Evolutionary conservation across 2,113 vertebrate species (phyloP).

Genomic region (Pomatorhinus ruficollis): DNA sequence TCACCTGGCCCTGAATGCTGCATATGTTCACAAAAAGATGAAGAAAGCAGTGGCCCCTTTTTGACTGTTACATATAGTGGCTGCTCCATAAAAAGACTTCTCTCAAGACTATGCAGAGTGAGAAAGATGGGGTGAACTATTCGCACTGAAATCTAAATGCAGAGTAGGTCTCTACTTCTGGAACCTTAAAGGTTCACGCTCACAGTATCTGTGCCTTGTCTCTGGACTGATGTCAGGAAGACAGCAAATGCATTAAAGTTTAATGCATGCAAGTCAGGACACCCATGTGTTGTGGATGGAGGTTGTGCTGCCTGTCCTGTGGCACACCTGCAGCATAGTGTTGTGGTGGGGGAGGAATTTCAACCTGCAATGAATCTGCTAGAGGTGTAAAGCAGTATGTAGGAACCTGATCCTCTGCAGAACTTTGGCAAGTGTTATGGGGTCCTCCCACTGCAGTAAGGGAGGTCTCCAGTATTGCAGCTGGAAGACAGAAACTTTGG

Average conservation of each 20-base stretch:
- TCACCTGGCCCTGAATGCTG: background rate
- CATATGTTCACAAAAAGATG: background rate
- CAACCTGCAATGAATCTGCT: background rate
- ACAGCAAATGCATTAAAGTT: background rate
- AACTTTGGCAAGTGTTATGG: background rate
- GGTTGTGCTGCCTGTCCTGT: background rate
- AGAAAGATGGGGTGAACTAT: background rate
- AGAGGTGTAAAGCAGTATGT: background rate
- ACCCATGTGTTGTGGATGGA: accelerated
- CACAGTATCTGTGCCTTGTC: background rate
- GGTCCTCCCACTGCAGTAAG: accelerated
- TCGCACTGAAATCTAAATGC: background rate
- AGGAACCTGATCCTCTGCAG: background rate
- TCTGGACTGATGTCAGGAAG: background rate
- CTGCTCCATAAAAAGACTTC: background rate
- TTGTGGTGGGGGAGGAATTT: background rate
- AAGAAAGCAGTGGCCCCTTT: background rate
- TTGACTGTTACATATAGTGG: accelerated
- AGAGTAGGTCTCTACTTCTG: background rate
- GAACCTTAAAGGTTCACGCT: background rate
- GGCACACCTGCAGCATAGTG: background rate
- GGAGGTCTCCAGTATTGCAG: background rate
- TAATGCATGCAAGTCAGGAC: background rate
- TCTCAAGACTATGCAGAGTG: background rate
- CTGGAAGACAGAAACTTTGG: background rate